A percentile compares a stretch with the other conserved stretches of the same genome.
phyloP scores from a whole-genome alignment of 2,888 invertebrate species.

The Vandiemenella viatica region DNA sequence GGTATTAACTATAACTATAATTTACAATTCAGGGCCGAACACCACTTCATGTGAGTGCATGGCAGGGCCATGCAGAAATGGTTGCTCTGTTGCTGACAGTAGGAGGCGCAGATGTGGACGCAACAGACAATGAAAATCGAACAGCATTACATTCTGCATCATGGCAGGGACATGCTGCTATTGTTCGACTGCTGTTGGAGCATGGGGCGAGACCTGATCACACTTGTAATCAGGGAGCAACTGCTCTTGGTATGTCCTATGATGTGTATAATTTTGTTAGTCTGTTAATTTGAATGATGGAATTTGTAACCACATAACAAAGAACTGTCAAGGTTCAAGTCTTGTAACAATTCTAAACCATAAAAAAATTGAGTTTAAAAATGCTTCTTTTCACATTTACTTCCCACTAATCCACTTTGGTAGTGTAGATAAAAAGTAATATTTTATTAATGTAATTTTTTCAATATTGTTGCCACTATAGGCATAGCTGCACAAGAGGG shows the following conservation, averaged over 20 bases:
- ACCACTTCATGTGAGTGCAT: conserved; percentile 76
- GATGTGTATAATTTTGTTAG: not conserved
- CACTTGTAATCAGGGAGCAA: conserved; percentile 89
- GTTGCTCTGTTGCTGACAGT: conserved; percentile 66
- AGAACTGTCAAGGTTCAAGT: too few species aligned
- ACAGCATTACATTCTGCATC: conserved; percentile 89
- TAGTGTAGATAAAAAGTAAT: too few species aligned
- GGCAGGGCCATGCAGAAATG: conserved; percentile 92
- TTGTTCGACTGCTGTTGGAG: conserved; percentile 63
- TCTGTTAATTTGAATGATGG: not conserved
- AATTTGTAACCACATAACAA: too few species aligned
- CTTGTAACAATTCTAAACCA: too few species aligned
- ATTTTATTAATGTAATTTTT: too few species aligned
- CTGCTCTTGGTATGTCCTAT: conserved; percentile 60
- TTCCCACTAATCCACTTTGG: too few species aligned
- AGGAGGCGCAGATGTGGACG: conserved; percentile 77
- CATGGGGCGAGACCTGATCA: conserved; percentile 75
- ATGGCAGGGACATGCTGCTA: conserved; percentile 84
- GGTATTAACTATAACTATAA: too few species aligned
- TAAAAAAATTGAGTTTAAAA: too few species aligned
- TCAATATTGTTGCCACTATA: too few species aligned
- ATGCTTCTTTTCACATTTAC: too few species aligned
- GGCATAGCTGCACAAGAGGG: conserved; percentile 94
- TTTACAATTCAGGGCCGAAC: conserved; percentile 67
- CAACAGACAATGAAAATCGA: conserved; percentile 70